Percentiles rank a stretch among this genome's conserved stretches.
phyloP scores from a whole-genome alignment of 2,113 vertebrate species.

The Coregonus clupeaformis region DNA sequence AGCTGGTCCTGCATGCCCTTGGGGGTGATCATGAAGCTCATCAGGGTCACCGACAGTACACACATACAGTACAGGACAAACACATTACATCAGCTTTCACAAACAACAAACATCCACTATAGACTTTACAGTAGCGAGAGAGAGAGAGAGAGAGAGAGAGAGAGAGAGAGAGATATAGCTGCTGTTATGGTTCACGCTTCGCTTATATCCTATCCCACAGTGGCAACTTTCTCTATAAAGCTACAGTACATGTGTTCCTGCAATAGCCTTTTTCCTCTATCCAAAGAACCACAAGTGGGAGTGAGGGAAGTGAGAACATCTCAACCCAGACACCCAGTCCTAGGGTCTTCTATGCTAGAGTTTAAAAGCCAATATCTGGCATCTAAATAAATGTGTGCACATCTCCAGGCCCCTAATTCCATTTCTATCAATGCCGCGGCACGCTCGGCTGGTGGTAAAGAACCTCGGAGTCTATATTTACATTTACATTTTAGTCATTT shows the following conservation, averaged over 20 bases:
- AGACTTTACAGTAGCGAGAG: too few species aligned
- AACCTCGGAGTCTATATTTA: constrained; percentile 49
- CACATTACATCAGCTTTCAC: background rate
- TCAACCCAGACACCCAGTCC: constrained; percentile 26
- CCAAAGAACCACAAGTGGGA: constrained; percentile 11
- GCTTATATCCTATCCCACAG: too few species aligned
- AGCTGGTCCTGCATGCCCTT: constrained; percentile 91
- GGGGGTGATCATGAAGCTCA: constrained; percentile 92
- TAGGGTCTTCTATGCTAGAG: constrained; percentile 47
- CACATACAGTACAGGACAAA: too few species aligned
- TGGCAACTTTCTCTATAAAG: too few species aligned
- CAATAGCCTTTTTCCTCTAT: constrained; percentile 26
- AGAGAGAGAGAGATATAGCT: too few species aligned
- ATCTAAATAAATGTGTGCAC: constrained; percentile 63
- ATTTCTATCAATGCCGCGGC: constrained; percentile 64
- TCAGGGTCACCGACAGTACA: constrained; percentile 78
- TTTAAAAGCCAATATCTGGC: constrained; percentile 63
- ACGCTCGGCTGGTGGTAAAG: constrained; percentile 62
- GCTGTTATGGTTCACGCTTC: too few species aligned
- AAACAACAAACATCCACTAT: constrained; percentile 3
- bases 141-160: too few species aligned
- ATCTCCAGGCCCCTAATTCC: constrained; percentile 59
- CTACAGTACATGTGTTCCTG: too few species aligned
- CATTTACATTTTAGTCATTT: too few species aligned
- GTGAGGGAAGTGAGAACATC: constrained; percentile 17